Conservation (phyloP, 2,113 vertebrate species). For the Apaloderma vittatum region DNA sequence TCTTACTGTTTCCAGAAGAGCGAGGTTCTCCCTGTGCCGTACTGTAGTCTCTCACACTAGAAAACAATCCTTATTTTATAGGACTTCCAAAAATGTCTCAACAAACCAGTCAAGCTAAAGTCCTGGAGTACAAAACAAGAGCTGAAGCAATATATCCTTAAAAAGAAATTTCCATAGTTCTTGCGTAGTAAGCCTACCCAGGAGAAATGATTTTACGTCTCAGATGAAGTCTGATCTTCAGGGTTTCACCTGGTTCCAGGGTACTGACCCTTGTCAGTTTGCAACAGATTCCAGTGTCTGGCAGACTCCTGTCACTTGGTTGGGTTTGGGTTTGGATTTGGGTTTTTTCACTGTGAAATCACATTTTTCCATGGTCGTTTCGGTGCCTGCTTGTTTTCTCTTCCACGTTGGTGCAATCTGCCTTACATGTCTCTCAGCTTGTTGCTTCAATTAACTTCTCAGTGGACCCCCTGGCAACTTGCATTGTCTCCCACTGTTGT, state of each 20-base stretch:
- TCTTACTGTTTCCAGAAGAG: neutral
- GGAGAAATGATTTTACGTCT: neutral
- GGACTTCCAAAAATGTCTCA: neutral
- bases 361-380: neutral
- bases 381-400: conserved; percentile 11
- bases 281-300: neutral
- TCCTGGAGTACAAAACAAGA: neutral
- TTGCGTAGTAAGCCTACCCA: neutral
- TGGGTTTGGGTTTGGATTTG: neutral
- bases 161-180: neutral
- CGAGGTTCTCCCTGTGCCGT: neutral
- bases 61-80: neutral
- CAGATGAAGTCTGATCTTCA: neutral
- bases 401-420: conserved; percentile 23
- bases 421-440: conserved; percentile 46
- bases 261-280: neutral
- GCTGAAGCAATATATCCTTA: neutral
- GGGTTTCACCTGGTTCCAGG: neutral
- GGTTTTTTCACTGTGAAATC: neutral
- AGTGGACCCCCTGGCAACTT: conserved; percentile 40
- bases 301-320: neutral
- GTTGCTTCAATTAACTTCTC: conserved; percentile 76
- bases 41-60: neutral
- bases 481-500: conserved; percentile 51
- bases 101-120: neutral